Conservation (phyloP, 2,888 invertebrate genomes). For the Conomelus anceps region DNA sequence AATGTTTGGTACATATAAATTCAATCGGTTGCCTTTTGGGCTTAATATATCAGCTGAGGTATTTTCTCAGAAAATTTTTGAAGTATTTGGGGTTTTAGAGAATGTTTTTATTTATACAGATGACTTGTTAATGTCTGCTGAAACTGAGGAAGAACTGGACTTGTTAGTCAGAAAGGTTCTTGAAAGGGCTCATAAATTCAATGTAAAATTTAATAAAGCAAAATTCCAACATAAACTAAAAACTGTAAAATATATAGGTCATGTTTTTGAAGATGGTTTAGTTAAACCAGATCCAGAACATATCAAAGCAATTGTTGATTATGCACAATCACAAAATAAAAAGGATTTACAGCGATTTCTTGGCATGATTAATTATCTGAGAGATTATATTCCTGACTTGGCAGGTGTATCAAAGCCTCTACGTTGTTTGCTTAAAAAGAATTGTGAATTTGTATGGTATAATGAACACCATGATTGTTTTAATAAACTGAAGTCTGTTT, state of each 20-base stretch:
- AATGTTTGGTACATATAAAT: constrained; percentile 26
- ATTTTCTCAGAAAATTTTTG: constrained; percentile 30
- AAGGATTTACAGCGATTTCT: constrained; percentile 4
- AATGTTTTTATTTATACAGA: constrained; percentile 34
- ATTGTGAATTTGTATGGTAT: background rate
- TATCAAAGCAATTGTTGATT: constrained; percentile 7
- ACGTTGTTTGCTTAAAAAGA: background rate
- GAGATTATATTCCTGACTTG: constrained; percentile 5
- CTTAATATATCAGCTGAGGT: constrained; percentile 30
- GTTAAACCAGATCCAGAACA: background rate
- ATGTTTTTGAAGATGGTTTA: background rate
- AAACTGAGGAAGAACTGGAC: constrained; percentile 31
- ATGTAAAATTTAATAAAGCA: constrained; percentile 20
- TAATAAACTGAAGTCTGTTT: background rate
- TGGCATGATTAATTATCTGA: constrained; percentile 4
- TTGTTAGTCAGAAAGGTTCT: constrained; percentile 28
- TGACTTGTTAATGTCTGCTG: constrained; percentile 34
- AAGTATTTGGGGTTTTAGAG: constrained; percentile 32
- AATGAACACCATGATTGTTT: background rate
- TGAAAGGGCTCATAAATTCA: constrained; percentile 23
- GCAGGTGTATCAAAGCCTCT: constrained; percentile 3
- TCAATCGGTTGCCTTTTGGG: constrained; percentile 21
- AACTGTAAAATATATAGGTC: constrained; percentile 21
- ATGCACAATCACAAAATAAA: background rate
- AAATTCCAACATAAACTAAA: constrained; percentile 22